Percentiles rank a stretch among this genome's conserved stretches.
phyloP scores from a whole-genome alignment of 1,140 invertebrate genomes.

The Drosophila lacteicornis region DNA sequence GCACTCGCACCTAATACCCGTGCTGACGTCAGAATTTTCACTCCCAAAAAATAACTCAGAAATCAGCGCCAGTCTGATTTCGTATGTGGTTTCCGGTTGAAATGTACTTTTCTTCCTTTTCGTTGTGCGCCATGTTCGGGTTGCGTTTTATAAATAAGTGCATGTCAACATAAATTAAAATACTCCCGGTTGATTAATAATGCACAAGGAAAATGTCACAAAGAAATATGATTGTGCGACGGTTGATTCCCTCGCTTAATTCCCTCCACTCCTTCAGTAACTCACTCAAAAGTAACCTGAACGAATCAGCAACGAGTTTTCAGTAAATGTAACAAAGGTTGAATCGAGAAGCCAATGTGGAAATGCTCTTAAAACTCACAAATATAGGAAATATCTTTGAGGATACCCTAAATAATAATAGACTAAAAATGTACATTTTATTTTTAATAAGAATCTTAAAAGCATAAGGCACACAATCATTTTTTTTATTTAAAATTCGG shows the following conservation, averaged over 20 bases:
- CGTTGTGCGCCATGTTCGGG: slow-evolving; percentile 6
- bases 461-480: too few relatives aligned
- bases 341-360: neutral
- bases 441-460: too few relatives aligned
- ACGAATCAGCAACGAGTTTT: slow-evolving; percentile 18
- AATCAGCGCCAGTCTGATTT: slow-evolving; percentile 33
- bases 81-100: slow-evolving; percentile 39
- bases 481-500: too few relatives aligned
- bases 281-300: slow-evolving; percentile 21
- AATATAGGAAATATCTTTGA: neutral
- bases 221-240: slow-evolving; percentile 64
- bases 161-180: slow-evolving; percentile 82
- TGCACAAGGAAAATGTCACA: slow-evolving; percentile 73
- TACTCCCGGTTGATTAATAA: slow-evolving; percentile 79
- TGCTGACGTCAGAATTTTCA: slow-evolving; percentile 1
- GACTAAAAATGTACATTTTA: too few relatives aligned
- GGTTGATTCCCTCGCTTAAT: slow-evolving; percentile 26
- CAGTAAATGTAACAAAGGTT: slow-evolving; percentile 23
- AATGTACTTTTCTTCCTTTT: slow-evolving; percentile 27
- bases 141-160: slow-evolving; percentile 71
- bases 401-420: neutral
- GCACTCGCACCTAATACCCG: neutral
- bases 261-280: slow-evolving; percentile 11
- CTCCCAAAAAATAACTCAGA: slow-evolving; percentile 6
- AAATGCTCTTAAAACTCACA: slow-evolving; percentile 22